phyloP scores from a whole-genome alignment of 2,888 invertebrate species.

The Fragum sueziense region DNA sequence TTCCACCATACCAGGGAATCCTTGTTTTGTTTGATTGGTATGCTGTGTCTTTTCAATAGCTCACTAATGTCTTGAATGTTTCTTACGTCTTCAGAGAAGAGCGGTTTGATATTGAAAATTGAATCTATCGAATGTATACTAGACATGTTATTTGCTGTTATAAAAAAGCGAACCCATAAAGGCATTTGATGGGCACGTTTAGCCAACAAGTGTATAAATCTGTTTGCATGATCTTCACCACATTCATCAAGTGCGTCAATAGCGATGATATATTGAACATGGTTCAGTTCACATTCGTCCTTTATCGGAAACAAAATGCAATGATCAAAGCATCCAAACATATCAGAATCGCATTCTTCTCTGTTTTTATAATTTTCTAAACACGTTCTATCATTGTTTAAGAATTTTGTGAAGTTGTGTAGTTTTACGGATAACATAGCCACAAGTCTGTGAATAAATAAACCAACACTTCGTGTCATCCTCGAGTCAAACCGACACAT shows the following conservation, averaged over 20 bases:
- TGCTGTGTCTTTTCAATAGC: background rate
- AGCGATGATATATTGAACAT: background rate
- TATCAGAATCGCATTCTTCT: slow-evolving; percentile 1
- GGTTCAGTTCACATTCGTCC: background rate
- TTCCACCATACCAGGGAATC: background rate
- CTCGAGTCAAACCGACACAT: slow-evolving; percentile 7
- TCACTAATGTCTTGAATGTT: background rate
- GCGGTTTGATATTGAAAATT: background rate
- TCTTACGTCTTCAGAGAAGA: background rate
- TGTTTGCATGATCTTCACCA: background rate
- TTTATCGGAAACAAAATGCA: slow-evolving; percentile 7
- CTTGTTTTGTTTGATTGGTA: background rate
- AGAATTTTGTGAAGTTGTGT: background rate
- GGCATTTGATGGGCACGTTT: background rate
- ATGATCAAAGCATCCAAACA: slow-evolving; percentile 14
- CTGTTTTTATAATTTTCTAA: background rate
- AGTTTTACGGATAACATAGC: slow-evolving; percentile 2
- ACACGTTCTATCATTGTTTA: slow-evolving; percentile 1
- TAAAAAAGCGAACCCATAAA: background rate
- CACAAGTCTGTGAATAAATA: slow-evolving; percentile 7
- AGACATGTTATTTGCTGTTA: background rate
- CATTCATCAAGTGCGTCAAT: background rate
- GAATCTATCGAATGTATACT: background rate
- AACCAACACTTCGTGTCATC: background rate
- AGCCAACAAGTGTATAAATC: background rate